phyloP scores from a whole-genome alignment of 2,888 invertebrate genomes.

The Spicauda simplicius region DNA sequence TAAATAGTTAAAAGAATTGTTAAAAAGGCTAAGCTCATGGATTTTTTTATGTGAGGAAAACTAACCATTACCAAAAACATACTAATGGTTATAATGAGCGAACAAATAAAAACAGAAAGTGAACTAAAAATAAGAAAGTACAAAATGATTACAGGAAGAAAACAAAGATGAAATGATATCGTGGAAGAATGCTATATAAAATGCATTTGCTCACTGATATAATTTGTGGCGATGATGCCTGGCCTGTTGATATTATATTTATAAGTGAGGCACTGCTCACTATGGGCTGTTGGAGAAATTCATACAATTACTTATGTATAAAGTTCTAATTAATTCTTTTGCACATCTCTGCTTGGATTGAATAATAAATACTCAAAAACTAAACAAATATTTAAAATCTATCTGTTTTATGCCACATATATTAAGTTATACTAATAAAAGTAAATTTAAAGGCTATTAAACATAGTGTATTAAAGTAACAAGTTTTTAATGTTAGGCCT shows the following conservation, averaged over 20 bases:
- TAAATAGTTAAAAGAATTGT: not conserved
- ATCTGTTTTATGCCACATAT: no score
- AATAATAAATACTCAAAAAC: no score
- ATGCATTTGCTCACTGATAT: slow-evolving; percentile 70
- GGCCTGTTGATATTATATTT: slow-evolving; percentile 82
- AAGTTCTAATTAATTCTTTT: not conserved
- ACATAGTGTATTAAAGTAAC: no score
- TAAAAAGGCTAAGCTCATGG: not conserved
- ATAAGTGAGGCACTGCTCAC: slow-evolving; percentile 79
- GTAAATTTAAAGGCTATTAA: no score
- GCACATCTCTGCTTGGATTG: no score
- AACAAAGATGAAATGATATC: slow-evolving; percentile 42
- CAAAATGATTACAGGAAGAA: slow-evolving; percentile 11
- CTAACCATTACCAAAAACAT: no score
- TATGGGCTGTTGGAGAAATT: slow-evolving; percentile 73
- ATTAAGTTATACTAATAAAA: no score
- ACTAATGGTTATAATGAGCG: no score
- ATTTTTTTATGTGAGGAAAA: no score
- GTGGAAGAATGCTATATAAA: slow-evolving; percentile 51
- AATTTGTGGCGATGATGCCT: slow-evolving; percentile 78
- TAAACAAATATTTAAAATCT: no score
- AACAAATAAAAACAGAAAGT: no score
- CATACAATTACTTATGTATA: slow-evolving; percentile 2
- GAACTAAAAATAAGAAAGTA: slow-evolving; percentile 12
- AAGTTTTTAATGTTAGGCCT: no score